A percentile compares a stretch with the other conserved stretches of the same genome.
phyloP scores from a whole-genome alignment of 2,113 vertebrate genomes.

The Lynx canadensis region DNA sequence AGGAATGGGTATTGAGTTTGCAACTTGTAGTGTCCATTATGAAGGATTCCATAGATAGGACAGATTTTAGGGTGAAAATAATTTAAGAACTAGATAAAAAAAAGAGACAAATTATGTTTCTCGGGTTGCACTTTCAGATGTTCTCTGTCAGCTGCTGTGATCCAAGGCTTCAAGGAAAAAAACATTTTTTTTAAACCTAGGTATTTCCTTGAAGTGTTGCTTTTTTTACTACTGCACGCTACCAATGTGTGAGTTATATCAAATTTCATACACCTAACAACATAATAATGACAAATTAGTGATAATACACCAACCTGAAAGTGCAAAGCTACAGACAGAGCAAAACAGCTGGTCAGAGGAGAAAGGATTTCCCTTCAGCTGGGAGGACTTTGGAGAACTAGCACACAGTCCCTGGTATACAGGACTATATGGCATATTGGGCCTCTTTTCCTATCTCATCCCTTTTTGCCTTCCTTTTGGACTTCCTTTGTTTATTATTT shows the following conservation, averaged over 20 bases:
- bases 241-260: background rate
- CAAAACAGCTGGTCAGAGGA: background rate
- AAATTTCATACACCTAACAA: background rate
- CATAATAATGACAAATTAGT: background rate
- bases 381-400: fast-evolving
- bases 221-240: background rate
- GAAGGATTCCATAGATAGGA: background rate
- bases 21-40: background rate
- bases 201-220: background rate
- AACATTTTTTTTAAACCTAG: background rate
- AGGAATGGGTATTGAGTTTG: background rate
- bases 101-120: background rate
- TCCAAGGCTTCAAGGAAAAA: background rate
- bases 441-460: background rate
- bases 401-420: background rate
- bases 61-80: background rate
- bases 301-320: background rate
- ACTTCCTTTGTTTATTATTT: slow-evolving; percentile 39
- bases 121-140: background rate
- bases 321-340: background rate
- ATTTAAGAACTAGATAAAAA: background rate
- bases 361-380: background rate
- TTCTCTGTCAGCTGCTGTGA: background rate
- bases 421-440: background rate
- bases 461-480: background rate